A percentile compares a stretch with the other conserved stretches of the same genome.
These are phyloP conservation scores for Peucedramus taeniatus DNA, from an alignment of 2,113 vertebrate genomes.

Conservation along the genomic window DNA sequence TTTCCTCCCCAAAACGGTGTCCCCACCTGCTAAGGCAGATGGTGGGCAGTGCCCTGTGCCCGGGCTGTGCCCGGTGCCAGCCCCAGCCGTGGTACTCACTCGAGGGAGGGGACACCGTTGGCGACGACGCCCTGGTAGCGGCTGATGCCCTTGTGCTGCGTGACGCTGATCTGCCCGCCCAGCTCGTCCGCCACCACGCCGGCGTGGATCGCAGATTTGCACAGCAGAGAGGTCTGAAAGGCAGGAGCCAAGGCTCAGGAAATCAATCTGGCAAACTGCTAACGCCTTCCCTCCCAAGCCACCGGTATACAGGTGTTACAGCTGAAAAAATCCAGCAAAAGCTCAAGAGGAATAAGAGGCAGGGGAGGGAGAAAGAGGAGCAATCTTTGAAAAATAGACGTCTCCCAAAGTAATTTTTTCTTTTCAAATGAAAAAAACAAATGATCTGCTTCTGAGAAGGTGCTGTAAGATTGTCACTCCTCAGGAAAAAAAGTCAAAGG, in stretches of 20 bases:
- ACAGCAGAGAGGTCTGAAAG: conserved; percentile 84
- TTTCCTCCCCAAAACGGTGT: background rate
- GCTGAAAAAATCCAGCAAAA: background rate
- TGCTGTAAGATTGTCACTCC: background rate
- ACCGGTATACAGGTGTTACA: background rate
- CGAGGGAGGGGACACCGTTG: conserved; percentile 78
- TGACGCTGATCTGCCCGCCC: conserved; percentile 80
- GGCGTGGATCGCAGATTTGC: conserved; percentile 84
- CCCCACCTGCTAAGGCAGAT: background rate
- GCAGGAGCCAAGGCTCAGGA: background rate
- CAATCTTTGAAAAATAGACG: background rate
- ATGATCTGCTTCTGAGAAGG: background rate
- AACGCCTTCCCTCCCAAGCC: background rate
- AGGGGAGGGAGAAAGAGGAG: background rate
- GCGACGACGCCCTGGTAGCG: conserved; percentile 75
- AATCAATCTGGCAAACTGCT: background rate
- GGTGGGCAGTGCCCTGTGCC: background rate
- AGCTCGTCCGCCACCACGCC: conserved; percentile 80
- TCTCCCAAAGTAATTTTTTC: background rate
- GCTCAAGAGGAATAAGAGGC: background rate
- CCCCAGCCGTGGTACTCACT: conserved; percentile 69
- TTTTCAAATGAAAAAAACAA: background rate
- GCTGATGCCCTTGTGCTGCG: conserved; percentile 76
- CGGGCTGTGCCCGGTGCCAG: background rate
- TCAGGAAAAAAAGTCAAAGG: background rate